Percentiles rank a stretch among this genome's conserved stretches.
These are phyloP conservation scores for Emydoidea blandingii DNA, from an alignment of 2,797 vertebrate genomes.

Conservation along the genomic window DNA sequence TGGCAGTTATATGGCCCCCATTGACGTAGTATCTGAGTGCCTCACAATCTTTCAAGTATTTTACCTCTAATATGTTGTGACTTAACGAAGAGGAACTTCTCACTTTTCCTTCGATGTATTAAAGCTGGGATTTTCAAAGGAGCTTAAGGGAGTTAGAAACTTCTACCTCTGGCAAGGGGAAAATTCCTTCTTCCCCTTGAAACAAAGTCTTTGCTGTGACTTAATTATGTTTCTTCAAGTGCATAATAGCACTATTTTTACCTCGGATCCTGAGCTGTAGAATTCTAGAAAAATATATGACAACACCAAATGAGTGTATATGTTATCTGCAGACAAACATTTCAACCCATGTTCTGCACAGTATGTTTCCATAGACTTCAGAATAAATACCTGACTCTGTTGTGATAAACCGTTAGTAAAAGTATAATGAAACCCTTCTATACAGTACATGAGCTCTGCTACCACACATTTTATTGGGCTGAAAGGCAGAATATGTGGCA, in stretches of 20 bases:
- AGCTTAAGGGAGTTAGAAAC: background rate
- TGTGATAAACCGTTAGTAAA: conserved; percentile 59
- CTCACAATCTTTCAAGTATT: background rate
- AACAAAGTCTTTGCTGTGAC: background rate
- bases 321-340: conserved; percentile 42
- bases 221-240: conserved; percentile 5
- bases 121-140: background rate
- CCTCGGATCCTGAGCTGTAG: background rate
- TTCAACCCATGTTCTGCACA: conserved; percentile 21
- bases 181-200: background rate
- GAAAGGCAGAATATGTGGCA: conserved; percentile 57
- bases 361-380: conserved; percentile 15
- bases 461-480: conserved; percentile 47
- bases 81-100: background rate
- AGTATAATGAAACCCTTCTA: conserved; percentile 62
- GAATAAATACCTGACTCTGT: conserved; percentile 29
- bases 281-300: conserved; percentile 53
- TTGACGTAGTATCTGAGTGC: background rate
- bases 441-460: conserved; percentile 7
- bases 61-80: background rate
- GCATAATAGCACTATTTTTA: background rate
- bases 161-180: background rate
- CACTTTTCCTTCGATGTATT: background rate
- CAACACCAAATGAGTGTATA: conserved; percentile 23
- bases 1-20: background rate